phyloP scores from a whole-genome alignment of 2,113 vertebrate species.

The Phylloscopus trochiloides region DNA sequence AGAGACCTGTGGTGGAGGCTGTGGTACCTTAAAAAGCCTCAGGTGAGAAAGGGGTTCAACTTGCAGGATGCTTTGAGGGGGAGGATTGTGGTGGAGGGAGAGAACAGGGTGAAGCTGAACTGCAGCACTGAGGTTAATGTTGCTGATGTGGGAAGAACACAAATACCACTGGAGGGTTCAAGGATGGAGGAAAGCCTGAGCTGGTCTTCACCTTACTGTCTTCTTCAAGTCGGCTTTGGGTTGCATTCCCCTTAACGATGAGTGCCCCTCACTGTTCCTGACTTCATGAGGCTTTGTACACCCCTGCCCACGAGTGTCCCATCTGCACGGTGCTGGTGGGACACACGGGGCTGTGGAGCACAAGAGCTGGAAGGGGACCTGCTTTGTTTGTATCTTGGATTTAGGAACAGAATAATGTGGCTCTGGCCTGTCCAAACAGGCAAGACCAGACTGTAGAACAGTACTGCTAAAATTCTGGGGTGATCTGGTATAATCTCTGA shows the following conservation, averaged over 20 bases:
- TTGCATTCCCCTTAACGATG: accelerated
- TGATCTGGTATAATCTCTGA: background rate
- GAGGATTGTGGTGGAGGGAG: background rate
- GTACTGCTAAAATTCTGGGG: background rate
- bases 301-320: accelerated
- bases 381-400: background rate
- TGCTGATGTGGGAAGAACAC: background rate
- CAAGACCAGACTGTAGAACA: background rate
- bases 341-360: background rate
- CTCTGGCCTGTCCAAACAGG: background rate
- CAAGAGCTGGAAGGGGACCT: background rate
- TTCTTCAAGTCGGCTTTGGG: background rate
- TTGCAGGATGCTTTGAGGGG: background rate
- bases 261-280: background rate
- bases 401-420: background rate
- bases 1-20: background rate
- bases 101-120: background rate
- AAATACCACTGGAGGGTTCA: background rate
- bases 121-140: background rate
- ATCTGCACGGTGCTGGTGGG: accelerated
- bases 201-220: background rate
- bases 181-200: background rate
- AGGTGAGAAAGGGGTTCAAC: background rate
- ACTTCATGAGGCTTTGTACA: background rate
- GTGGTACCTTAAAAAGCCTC: accelerated